Base-by-base conservation (phyloP, 1,140 invertebrate species). In the Trinorchestia longiramus region DNA sequence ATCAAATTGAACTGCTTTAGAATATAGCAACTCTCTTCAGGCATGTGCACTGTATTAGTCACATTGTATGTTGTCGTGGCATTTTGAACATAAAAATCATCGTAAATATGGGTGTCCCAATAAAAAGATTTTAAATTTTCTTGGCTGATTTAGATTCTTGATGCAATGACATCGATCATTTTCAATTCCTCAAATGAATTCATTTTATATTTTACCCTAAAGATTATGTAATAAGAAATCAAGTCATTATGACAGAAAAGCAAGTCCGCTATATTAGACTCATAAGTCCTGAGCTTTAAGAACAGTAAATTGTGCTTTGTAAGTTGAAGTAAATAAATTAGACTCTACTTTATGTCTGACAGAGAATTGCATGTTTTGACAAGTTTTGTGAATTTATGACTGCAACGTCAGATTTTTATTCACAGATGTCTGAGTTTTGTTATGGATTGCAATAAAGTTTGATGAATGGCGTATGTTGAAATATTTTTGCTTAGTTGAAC, bases 281-380 rank as follows among this genome's bases (percentile, higher is more conserved):
- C 62, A 77, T 77, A 19, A 77, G 62, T 77, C 62, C 36, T 36
- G 62, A 77, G 62, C 28, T 11, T 77, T 77, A 77, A 77, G 62
- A 36, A 77, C 62, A 77, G 62, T 77, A 77, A 77, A 77, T 77
- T 77, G 62, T 3, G 8, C 62, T 77, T 77, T 77, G 62, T 77
- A 77, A 36, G 62, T 3, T 77, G 62, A 77, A 15, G 62, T 77
- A 77, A 77, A 77, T 36, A 77, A 77, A 77, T 77, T 77, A 36
- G 15, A 1, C 62, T 77, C 28, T 36, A 77, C 11, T 77, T 77
- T 36, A 77, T 77, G 15, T 77, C 36, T 36, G 62, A 77, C 62
- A 77, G 62, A 77, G 62, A 77, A 77, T 77, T 77, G 62, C 62
- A 36, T 77, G 62, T 77, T 77, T 77, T 77, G 62, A 77, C 62